phyloP scores from a whole-genome alignment of 2,888 invertebrate genomes.

The Plutella xylostella region DNA sequence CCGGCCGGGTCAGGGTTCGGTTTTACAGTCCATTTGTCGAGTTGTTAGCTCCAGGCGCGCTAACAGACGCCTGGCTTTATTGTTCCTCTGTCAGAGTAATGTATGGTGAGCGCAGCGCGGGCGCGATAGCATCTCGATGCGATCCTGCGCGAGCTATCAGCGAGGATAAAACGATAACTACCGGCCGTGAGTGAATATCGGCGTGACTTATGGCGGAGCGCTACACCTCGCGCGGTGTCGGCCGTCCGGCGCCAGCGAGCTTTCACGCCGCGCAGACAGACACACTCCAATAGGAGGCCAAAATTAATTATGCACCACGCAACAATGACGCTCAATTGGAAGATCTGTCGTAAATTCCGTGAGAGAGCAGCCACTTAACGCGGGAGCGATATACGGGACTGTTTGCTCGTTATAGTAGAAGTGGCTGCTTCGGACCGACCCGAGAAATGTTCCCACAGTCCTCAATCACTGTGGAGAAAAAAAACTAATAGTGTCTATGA shows the following conservation, averaged over 20 bases:
- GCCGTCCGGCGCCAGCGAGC: slow-evolving; percentile 64
- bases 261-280: slow-evolving; percentile 64
- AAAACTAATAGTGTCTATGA: slow-evolving; percentile 64
- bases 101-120: slow-evolving; percentile 34
- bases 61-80: slow-evolving; percentile 54
- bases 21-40: slow-evolving; percentile 48
- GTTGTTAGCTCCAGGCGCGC: slow-evolving; percentile 29
- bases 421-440: slow-evolving; percentile 63
- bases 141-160: slow-evolving; percentile 35
- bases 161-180: slow-evolving; percentile 38
- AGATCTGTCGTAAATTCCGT: slow-evolving; percentile 56
- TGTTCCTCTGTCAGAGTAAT: slow-evolving; percentile 55
- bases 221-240: slow-evolving; percentile 37
- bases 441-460: slow-evolving; percentile 67
- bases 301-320: slow-evolving; percentile 57
- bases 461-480: slow-evolving; percentile 57
- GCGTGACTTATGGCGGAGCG: slow-evolving; percentile 36
- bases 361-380: slow-evolving; percentile 55
- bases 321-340: slow-evolving; percentile 30
- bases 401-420: slow-evolving; percentile 64
- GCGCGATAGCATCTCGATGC: slow-evolving; percentile 42
- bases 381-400: slow-evolving; percentile 48
- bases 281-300: slow-evolving; percentile 60
- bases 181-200: slow-evolving; percentile 34
- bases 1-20: slow-evolving; percentile 39